Evolutionary conservation across 2,797 vertebrate species (phyloP), one percentile per base, ranked within the genome.

Genomic region (Pipistrellus pipistrellus): DNA sequence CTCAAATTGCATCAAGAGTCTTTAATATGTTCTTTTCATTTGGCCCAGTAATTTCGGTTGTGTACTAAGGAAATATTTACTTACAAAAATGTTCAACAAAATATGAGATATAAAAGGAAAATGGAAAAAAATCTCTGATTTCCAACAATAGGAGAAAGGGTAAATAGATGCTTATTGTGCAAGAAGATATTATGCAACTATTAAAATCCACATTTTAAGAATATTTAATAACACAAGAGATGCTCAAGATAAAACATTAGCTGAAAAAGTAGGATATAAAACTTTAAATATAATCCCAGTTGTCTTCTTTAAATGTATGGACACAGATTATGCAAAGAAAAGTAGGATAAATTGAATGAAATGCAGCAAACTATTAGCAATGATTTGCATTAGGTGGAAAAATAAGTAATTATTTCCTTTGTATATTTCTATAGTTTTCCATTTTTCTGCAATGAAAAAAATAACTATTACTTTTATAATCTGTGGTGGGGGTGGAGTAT

Each of bases 131-230:
- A 87, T 46, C 4, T 18, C 23, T 96, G 92, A 85, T 66, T 90
- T 93, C 66, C 30, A 84, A 51, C 35, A 55, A 41, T 72, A 84
- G 4, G 23, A 92, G 4, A 83, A 95, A 72, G 25, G 21, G 93
- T 44, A 90, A 75, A 72, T 81, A 68, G 62, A 82, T 69, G 10
- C 78, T 91, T 84, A 81, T 85, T 32, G 72, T 46, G 3, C 89
- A 90, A 32, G 72, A 90, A 94, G 62, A 86, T 86, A 82, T 38
- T 57, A 72, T 89, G 6, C 0, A 92, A 76, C 48, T 18, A 62
- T 57, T 95, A 55, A 91, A 85, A 94, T 53, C 18, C 21, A 87
- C 81, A 77, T 76, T 71, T 92, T 64, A 83, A 96, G 14, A 94
- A 48, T 86, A 86, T 62, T 71, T 83, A 59, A 86, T 81, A 93